These are phyloP conservation scores for Tachina grossa DNA, from an alignment of 2,888 invertebrate species.

Conservation along the genomic window DNA sequence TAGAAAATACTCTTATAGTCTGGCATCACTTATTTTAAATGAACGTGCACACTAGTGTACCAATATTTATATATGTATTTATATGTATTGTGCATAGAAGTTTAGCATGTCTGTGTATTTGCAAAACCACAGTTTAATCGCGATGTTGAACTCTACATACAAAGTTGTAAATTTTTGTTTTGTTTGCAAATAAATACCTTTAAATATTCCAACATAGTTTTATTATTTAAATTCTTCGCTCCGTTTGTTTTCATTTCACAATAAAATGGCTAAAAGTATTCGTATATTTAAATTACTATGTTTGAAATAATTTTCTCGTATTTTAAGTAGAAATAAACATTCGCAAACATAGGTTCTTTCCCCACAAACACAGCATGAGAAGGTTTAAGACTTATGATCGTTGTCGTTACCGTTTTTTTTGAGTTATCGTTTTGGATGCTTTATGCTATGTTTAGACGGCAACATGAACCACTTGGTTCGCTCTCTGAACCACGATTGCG, in stretches of 20 bases:
- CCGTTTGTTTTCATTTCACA: slow-evolving; percentile 29
- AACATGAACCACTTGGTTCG: too few relatives aligned
- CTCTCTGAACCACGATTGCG: too few relatives aligned
- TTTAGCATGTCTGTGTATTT: neutral
- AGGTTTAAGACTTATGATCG: too few relatives aligned
- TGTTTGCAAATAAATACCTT: slow-evolving; percentile 67
- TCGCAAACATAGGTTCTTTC: neutral
- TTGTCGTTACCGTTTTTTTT: too few relatives aligned
- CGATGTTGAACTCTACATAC: slow-evolving; percentile 56
- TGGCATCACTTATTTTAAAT: too few relatives aligned
- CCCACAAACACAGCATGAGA: neutral
- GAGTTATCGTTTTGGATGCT: too few relatives aligned
- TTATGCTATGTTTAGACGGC: too few relatives aligned
- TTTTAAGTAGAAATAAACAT: slow-evolving; percentile 46
- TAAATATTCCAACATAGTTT: slow-evolving; percentile 61
- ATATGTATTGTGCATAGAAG: neutral
- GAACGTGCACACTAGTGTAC: neutral
- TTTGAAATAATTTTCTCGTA: slow-evolving; percentile 62
- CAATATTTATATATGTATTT: neutral
- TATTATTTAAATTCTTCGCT: slow-evolving; percentile 23
- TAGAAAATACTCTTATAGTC: too few relatives aligned
- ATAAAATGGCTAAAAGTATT: slow-evolving; percentile 62
- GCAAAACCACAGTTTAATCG: slow-evolving; percentile 55
- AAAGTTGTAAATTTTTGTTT: slow-evolving; percentile 67
- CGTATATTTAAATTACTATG: slow-evolving; percentile 64